Evolutionary conservation across 2,888 invertebrate genomes (phyloP).

Genomic region (Megastigmus dorsalis): DNA sequence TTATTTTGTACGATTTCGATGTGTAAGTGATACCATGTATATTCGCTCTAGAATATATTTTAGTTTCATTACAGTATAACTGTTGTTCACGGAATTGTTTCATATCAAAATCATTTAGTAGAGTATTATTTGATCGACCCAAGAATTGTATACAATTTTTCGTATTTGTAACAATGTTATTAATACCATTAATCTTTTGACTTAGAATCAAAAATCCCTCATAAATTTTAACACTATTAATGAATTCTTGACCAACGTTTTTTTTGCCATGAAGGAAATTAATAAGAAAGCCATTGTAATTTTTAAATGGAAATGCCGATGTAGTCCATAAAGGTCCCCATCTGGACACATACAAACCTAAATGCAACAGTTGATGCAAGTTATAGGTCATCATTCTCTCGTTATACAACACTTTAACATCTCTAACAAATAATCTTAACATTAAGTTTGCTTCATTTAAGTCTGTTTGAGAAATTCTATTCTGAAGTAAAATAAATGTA

Average conservation of each 20-base stretch:
- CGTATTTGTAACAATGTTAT: neutral
- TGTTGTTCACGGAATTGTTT: neutral
- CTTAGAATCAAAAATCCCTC: neutral
- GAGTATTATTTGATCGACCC: neutral
- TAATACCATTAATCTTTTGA: neutral
- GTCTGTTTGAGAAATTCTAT: neutral
- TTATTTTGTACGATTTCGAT: neutral
- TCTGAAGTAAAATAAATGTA: neutral
- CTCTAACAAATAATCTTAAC: neutral
- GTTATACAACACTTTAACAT: neutral
- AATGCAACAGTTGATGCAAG: neutral
- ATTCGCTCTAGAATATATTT: neutral
- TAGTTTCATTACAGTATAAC: neutral
- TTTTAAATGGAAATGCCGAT: neutral
- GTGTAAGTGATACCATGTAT: neutral
- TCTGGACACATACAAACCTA: neutral
- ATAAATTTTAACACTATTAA: neutral
- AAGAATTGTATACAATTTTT: neutral
- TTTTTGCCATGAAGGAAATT: neutral
- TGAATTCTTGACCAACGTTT: neutral
- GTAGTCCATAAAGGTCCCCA: neutral
- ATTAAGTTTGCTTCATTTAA: no score
- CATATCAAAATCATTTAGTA: neutral
- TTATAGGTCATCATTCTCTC: neutral
- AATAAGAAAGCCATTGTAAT: neutral